phyloP scores from a whole-genome alignment of 53 echinoderm and acorn worm genomes.

The Patiria pectinifera region DNA sequence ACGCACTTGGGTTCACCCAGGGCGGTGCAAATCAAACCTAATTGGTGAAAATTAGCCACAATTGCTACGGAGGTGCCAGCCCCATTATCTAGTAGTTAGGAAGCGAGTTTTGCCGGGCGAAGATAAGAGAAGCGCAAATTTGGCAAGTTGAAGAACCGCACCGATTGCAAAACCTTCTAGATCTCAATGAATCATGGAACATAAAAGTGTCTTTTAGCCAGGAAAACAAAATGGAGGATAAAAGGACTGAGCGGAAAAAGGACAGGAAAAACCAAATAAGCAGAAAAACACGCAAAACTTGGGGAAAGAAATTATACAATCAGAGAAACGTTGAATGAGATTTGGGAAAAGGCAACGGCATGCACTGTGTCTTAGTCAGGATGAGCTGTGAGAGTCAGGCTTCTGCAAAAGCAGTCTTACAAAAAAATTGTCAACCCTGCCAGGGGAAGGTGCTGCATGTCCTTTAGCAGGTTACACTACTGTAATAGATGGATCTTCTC shows the following conservation, averaged over 20 bases:
- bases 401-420: too few relatives aligned
- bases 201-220: not conserved
- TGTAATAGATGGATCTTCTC: too few relatives aligned
- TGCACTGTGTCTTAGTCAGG: too few relatives aligned
- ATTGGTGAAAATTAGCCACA: constrained; percentile 38
- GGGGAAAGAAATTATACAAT: too few relatives aligned
- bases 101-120: not conserved
- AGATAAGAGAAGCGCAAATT: not conserved
- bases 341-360: too few relatives aligned
- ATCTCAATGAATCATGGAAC: not conserved
- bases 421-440: too few relatives aligned
- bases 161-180: not conserved
- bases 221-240: too few relatives aligned
- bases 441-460: too few relatives aligned
- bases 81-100: not conserved
- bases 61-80: constrained; percentile 47
- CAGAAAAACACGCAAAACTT: too few relatives aligned
- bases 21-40: constrained; percentile 30
- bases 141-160: not conserved
- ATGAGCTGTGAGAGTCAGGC: too few relatives aligned
- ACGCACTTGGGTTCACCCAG: not conserved
- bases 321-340: too few relatives aligned
- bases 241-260: not conserved
- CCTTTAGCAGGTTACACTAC: too few relatives aligned
- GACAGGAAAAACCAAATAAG: not conserved